These are phyloP conservation scores for Mactromeris polynyma DNA, from an alignment of 2,888 invertebrate genomes.

Conservation along the genomic window DNA sequence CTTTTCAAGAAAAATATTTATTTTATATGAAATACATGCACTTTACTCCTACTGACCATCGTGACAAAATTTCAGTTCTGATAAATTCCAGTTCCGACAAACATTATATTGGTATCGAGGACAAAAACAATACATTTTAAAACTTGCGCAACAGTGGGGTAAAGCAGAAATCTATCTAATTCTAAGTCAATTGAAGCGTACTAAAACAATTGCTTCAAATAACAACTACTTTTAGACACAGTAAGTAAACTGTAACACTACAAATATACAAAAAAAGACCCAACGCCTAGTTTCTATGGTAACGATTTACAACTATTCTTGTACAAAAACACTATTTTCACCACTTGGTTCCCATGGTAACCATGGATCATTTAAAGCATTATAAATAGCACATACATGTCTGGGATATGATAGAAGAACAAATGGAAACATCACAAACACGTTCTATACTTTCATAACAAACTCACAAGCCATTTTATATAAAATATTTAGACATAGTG, in stretches of 20 bases:
- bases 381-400: constrained; percentile 8
- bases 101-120: too few species aligned
- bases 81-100: too few species aligned
- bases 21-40: too few species aligned
- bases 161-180: background rate
- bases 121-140: too few species aligned
- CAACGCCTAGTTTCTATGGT: background rate
- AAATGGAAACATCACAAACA: background rate
- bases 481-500: too few species aligned
- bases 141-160: too few species aligned
- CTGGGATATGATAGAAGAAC: background rate
- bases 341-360: constrained; percentile 3
- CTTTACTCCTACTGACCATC: too few species aligned
- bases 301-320: background rate
- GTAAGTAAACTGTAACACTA: background rate
- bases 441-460: too few species aligned
- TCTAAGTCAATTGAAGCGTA: background rate
- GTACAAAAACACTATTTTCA: background rate
- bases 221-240: background rate
- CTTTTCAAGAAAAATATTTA: too few species aligned
- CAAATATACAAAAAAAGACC: background rate
- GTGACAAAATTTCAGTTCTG: too few species aligned
- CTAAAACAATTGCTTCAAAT: background rate
- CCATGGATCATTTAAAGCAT: background rate
- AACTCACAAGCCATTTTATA: background rate